Evolutionary conservation across 2,113 vertebrate species (phyloP).

Genomic region (Puntigrus tetrazona): DNA sequence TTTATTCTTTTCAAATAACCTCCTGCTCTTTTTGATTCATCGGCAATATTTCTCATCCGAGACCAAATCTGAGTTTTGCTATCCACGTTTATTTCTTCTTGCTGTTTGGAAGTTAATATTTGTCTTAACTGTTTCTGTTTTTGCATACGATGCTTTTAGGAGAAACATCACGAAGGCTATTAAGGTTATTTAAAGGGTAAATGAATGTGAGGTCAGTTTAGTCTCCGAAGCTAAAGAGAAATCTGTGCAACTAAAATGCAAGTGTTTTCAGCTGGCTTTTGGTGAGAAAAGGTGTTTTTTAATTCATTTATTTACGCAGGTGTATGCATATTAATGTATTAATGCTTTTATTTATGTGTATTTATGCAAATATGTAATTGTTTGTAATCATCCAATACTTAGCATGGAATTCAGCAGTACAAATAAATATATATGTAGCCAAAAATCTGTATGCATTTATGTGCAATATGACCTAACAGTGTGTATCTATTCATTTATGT

Average conservation of each 20-base stretch:
- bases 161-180: too few species aligned
- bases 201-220: too few species aligned
- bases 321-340: not conserved
- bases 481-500: not conserved
- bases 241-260: not conserved
- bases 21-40: not conserved
- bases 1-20: not conserved
- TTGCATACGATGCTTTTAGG: too few species aligned
- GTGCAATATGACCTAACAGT: too few species aligned
- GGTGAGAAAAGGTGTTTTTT: not conserved
- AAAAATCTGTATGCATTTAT: not conserved
- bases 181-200: too few species aligned
- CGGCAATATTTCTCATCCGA: not conserved
- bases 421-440: not conserved
- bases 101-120: not conserved
- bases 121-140: too few species aligned
- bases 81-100: not conserved
- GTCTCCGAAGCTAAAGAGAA: too few species aligned
- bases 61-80: not conserved
- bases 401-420: not conserved
- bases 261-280: not conserved
- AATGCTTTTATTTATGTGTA: not conserved
- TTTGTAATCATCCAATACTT: not conserved
- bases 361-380: not conserved
- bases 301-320: not conserved